These are phyloP conservation scores for Peribatodes rhomboidaria DNA, from an alignment of 2,888 invertebrate species.

Conservation along the genomic window DNA sequence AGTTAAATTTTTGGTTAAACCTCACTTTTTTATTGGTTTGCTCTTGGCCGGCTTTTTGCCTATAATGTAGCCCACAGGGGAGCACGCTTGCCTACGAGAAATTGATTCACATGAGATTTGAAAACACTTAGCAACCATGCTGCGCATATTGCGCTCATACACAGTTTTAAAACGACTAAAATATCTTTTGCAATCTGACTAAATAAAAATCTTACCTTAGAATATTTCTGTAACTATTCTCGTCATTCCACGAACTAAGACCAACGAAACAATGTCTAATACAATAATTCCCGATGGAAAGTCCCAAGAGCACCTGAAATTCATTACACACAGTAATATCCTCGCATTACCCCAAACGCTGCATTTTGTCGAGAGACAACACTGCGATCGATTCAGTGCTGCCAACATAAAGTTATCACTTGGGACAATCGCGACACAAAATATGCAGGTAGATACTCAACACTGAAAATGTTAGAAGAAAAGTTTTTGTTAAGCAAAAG, in stretches of 20 bases:
- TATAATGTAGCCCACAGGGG: too few species aligned
- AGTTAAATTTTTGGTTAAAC: background rate
- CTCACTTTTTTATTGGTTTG: too few species aligned
- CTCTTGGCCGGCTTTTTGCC: too few species aligned
- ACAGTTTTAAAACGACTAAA: background rate
- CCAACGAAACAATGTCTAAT: constrained; percentile 26
- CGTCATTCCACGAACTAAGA: background rate
- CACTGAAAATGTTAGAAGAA: background rate
- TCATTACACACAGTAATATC: constrained; percentile 29
- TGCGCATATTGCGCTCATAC: too few species aligned
- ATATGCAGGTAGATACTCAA: background rate
- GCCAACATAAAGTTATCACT: constrained; percentile 38
- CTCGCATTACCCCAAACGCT: constrained; percentile 24
- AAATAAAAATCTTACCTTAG: background rate
- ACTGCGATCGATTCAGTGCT: constrained; percentile 36
- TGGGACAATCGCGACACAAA: constrained; percentile 24
- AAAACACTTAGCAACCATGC: too few species aligned
- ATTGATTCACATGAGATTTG: too few species aligned
- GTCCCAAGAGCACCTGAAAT: constrained; percentile 31
- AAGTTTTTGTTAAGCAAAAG: too few species aligned
- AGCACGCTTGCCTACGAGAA: too few species aligned
- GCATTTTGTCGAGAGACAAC: constrained; percentile 31
- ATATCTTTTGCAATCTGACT: background rate
- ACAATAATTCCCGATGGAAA: constrained; percentile 3
- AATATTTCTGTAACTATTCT: background rate